Conservation (phyloP, 2,113 vertebrate genomes). For the Microcebus murinus region DNA sequence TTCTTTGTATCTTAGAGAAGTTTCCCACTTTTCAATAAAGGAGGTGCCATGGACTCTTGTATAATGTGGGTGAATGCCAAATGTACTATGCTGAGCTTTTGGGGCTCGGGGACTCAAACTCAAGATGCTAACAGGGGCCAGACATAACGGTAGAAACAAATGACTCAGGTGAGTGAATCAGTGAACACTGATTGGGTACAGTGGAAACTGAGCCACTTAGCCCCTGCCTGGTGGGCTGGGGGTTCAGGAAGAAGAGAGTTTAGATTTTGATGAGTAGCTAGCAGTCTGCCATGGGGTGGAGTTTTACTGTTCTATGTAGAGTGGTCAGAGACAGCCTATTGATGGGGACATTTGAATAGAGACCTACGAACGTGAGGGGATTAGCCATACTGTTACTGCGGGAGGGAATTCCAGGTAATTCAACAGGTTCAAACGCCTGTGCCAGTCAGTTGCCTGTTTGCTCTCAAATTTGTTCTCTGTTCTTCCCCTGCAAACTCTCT, state of each 20-base stretch:
- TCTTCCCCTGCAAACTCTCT: not conserved
- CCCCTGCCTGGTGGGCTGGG: not conserved
- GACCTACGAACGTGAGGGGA: not conserved
- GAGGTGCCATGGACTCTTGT: not conserved
- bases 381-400: not conserved
- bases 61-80: not conserved
- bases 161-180: too few relatives aligned
- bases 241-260: not conserved
- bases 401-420: not conserved
- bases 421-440: not conserved
- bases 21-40: not conserved
- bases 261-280: not conserved
- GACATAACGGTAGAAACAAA: not conserved
- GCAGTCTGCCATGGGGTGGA: not conserved
- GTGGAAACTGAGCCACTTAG: not conserved
- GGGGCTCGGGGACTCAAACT: not conserved
- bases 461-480: not conserved
- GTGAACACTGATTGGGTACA: too few relatives aligned
- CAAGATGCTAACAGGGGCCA: not conserved
- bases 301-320: not conserved
- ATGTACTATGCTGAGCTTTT: not conserved
- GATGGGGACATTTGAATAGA: not conserved
- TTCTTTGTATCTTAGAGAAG: not conserved
- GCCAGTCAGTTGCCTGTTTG: not conserved
- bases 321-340: not conserved